Base-by-base conservation (phyloP, 2,113 vertebrate species). In the Sapajus apella region DNA sequence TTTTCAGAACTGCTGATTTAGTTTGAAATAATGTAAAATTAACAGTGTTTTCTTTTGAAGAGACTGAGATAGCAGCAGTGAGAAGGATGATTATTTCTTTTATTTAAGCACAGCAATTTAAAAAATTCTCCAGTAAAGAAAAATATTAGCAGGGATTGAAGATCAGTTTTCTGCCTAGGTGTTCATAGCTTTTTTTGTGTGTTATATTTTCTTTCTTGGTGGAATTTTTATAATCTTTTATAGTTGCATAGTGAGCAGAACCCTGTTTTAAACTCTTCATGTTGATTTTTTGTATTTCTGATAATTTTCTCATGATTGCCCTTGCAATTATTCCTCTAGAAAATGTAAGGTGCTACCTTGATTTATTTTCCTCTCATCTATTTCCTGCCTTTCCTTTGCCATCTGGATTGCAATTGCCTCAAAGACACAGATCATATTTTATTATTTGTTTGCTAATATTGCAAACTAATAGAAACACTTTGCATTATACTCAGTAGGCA, bases 291-390 rank as follows among this genome's bases (percentile, higher is more conserved):
- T 86, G 20, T 56, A 66, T 35, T 66, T 94, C 37, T 79, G 5
- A 50, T 86, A 76, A 52, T 86, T 90, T 81, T 70, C 76, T 92
- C 21, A 58, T 82, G 58, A 47, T 72, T 86, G n/a, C 9, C 70
- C n/a, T 92, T 94, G 30, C 89, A 50, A 81, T 94, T 94, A 70
- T 89, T 95, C 47, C 2, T 64, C 40, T 92, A 52, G n/a, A 93
- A 75, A 87, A 80, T 85, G 37, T 20, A 79, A 12, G 5, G 40
- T 94, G 43, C 40, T 21, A 12, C 70, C 7, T 94, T 43, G 21
- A 47, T 93, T 96, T 10, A 37, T 16, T 89, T 95, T 68, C 20
- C 45, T 6, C 55, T 81, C 72, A 32, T 52, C 43, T 75, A 37
- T 50, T 43, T 4, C 30, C 3, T 13, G 45, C 5, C 18, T 32